Evolutionary conservation across 2,797 vertebrate species (phyloP), one percentile per base, ranked within the genome.

Genomic region (Parambassis ranga): DNA sequence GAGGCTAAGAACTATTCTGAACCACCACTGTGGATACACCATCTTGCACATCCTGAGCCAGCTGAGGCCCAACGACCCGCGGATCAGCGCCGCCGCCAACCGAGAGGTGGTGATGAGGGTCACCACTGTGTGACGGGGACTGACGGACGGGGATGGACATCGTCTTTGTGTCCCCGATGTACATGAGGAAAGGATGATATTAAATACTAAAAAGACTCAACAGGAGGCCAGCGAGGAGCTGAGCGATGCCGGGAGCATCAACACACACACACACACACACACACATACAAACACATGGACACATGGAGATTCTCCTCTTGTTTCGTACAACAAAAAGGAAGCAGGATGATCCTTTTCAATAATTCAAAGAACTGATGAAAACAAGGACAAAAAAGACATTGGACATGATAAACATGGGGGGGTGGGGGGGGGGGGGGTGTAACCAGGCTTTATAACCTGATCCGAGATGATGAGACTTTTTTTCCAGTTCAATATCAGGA

Each of bases 11-110:
- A 97, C 95, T 94, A 94, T 97, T 87, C 93, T 97, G 84, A 94
- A 96, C 93, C 95, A 95, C 92, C 95, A 95, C 93, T 97, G 95
- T 88, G 95, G 95, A 70, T 96, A 97, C 86, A 96, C 95, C 81
- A 94, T 97, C 89, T 87, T 97, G 76, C 95, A 97, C 90, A 95
- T 97, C 89, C 93, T 97, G 70, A 95, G 94, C 87, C 95, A 96
- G 58, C 92, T 97, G 67, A 87, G 95, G 92, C 94, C 95, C 77
- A 92, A 92, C 26, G 92, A 95, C 84, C 92, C 93, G 7, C 94
- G 94, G 55, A 92, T 95, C 77, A 90, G 93, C 42, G 87, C 93
- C 60, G 86, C 88, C 51, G 89, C 94, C 71, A 94, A 94, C 90
- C 92, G 95, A 16, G 95, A 97, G 87, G 95, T 97, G 75, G 95